phyloP scores from a whole-genome alignment of 1,140 invertebrate genomes.

The Papilio polytes region DNA sequence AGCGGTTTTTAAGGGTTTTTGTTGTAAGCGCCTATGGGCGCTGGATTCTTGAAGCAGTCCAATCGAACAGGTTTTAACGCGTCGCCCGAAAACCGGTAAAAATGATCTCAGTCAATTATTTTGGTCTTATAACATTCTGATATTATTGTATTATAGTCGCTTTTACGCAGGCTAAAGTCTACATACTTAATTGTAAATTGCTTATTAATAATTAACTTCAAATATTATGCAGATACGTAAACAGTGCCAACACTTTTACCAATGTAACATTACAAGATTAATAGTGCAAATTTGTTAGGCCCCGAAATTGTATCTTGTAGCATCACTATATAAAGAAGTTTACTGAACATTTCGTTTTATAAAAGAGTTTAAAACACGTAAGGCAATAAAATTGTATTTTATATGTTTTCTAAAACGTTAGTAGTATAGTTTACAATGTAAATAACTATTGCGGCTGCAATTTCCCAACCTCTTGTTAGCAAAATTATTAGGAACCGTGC shows the following conservation, averaged over 20 bases:
- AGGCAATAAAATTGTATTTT: constrained; percentile 28
- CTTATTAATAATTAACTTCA: background rate
- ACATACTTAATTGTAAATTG: background rate
- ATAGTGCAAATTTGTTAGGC: too few species aligned
- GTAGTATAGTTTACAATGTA: constrained; percentile 44
- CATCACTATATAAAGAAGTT: background rate
- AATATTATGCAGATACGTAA: too few species aligned
- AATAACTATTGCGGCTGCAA: constrained; percentile 52
- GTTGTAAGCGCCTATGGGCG: constrained; percentile 60
- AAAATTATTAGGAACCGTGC: constrained; percentile 71
- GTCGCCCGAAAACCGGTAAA: constrained; percentile 73
- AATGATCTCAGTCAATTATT: constrained; percentile 76
- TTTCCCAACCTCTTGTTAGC: constrained; percentile 60
- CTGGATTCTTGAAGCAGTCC: constrained; percentile 62
- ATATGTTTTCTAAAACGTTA: constrained; percentile 34
- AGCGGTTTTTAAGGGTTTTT: constrained; percentile 60
- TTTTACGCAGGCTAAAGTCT: background rate
- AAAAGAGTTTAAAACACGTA: background rate
- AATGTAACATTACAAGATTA: too few species aligned
- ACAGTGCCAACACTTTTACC: too few species aligned
- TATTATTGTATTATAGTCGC: constrained; percentile 42
- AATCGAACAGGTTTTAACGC: constrained; percentile 73
- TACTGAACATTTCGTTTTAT: background rate
- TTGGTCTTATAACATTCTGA: constrained; percentile 64
- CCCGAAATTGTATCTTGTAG: too few species aligned